Base-by-base conservation (phyloP, 53 echinoderm and acorn worm species). In the Stichopus horrens region DNA sequence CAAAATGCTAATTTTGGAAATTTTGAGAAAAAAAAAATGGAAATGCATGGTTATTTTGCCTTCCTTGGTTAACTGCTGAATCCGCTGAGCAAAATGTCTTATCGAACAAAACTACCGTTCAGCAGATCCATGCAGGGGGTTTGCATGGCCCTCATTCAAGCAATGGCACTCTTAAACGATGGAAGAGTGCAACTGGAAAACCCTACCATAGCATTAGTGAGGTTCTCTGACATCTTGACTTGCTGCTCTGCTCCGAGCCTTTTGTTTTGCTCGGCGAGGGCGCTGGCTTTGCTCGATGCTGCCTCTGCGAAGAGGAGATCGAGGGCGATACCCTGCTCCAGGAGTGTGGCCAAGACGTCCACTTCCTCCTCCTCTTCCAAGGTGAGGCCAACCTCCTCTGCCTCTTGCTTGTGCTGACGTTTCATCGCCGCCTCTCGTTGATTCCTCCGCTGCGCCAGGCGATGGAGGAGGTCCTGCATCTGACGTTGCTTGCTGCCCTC, bases 191-290 rank as follows among this genome's bases (percentile, higher is more conserved):
- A 37, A 37, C 21, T 75, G 75, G 9, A 75, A 9, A 58, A 11
- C 73, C 97, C 89, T 88, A 97, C 98, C 87, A 97, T 76, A 55
- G 96, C 93, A 67, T 84, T 90, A 19, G 90, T 86, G 86, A 97
- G 90, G 66, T 97, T 97, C 84, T 97, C 94, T 9, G 94, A 94
- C 93, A 94, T 94, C 90, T 92, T 97, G 90, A 88, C 80, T 65
- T 92, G 94, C 55, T 96, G 94, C 21, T 97, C 94, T 16, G 87
- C 66, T 74, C 94, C 93, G 53, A 94, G 81, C 65, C 93, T 88
- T 51, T 52, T 53, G 77, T 88, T 94, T 75, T 93, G 93, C 57
- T 93, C 91, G 37, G 92, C 87, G 87, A 91, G 89, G 52, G 93
- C 93, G 83, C 90, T 94, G 89, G 98, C 87, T 73, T 92, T 91